Percentiles rank a stretch among this genome's conserved stretches.
These are phyloP conservation scores for Drosophila pseudotakahashii DNA, from an alignment of 2,888 invertebrate genomes.

Conservation along the genomic window DNA sequence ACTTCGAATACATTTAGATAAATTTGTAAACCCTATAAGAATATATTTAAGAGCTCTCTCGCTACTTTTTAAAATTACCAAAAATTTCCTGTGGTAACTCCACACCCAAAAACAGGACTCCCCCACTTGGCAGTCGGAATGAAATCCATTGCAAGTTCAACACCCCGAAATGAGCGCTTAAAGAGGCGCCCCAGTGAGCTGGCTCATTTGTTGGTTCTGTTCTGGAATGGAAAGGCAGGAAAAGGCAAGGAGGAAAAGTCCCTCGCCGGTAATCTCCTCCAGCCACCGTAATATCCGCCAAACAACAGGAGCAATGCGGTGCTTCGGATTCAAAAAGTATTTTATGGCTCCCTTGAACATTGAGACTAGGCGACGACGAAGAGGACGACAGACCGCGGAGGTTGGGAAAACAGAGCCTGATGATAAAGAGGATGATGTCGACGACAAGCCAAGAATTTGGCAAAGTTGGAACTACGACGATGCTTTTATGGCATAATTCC, in stretches of 20 bases:
- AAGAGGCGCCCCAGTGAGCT: conserved; percentile 34
- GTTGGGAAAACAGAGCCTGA: not conserved
- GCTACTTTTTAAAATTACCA: not conserved
- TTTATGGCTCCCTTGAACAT: conserved; percentile 76
- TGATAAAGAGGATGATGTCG: conserved; percentile 44
- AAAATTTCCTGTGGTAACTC: not conserved
- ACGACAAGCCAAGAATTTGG: conserved; percentile 57
- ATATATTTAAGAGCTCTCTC: too few species aligned
- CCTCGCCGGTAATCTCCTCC: conserved; percentile 43
- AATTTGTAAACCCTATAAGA: too few species aligned
- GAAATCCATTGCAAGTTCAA: conserved; percentile 22
- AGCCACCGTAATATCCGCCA: conserved; percentile 18
- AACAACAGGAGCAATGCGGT: conserved; percentile 29
- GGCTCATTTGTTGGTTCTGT: conserved; percentile 51
- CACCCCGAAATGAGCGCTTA: conserved; percentile 41
- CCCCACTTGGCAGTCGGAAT: not conserved
- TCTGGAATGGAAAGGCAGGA: conserved; percentile 15
- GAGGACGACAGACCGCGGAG: conserved; percentile 14
- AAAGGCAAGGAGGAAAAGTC: conserved; percentile 24
- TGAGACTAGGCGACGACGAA: conserved; percentile 52
- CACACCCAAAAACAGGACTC: not conserved
- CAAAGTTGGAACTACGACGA: conserved; percentile 54
- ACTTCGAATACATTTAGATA: too few species aligned
- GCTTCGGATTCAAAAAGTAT: conserved; percentile 49
- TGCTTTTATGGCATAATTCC: conserved; percentile 77